phyloP scores from a whole-genome alignment of 2,797 vertebrate species.

The Phoebastria nigripes region DNA sequence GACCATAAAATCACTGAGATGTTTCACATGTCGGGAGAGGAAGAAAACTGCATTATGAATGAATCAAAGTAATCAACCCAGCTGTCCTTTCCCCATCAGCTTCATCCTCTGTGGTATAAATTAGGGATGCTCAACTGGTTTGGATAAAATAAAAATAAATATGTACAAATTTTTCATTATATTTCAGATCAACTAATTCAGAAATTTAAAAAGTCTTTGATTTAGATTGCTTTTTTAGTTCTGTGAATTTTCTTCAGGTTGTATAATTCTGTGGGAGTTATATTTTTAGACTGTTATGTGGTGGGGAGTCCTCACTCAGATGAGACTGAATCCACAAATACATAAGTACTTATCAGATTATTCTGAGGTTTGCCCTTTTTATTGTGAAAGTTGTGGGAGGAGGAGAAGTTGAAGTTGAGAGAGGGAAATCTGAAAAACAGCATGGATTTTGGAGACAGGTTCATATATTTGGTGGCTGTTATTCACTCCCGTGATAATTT shows the following conservation, averaged over 20 bases:
- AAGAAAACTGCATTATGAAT: constrained; percentile 1
- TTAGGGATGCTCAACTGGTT: neutral
- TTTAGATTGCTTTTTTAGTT: neutral
- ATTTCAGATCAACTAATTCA: neutral
- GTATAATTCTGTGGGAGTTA: neutral
- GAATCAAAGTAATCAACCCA: neutral
- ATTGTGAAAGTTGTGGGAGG: neutral
- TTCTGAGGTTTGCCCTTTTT: neutral
- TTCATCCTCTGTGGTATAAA: neutral
- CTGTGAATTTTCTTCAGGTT: neutral
- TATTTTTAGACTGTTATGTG: neutral
- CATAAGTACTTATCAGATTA: neutral
- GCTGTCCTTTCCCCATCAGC: neutral
- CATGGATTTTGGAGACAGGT: neutral
- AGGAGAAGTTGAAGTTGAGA: neutral
- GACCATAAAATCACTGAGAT: neutral
- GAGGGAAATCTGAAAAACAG: neutral
- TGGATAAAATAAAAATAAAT: neutral
- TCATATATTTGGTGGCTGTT: neutral
- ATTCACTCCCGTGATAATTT: neutral
- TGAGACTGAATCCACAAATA: neutral
- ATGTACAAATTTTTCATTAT: neutral
- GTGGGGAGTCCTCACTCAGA: neutral
- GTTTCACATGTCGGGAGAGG: neutral
- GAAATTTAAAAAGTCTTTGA: neutral